Percentiles rank a stretch among this genome's conserved stretches.
Conservation (phyloP, 2,888 invertebrate genomes). For the Epinotia ramella region DNA sequence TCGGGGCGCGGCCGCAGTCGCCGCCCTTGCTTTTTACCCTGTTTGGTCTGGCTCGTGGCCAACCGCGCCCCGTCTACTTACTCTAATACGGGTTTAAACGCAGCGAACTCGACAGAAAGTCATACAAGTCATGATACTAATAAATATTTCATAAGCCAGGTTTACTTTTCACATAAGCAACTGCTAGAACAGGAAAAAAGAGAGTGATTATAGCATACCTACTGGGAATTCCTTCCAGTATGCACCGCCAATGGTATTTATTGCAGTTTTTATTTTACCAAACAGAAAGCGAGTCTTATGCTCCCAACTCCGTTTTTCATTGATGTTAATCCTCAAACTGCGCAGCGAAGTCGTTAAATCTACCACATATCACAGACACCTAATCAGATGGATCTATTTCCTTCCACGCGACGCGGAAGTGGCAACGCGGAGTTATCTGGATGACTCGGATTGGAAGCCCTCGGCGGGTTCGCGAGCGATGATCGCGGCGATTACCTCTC, state of each 20-base stretch:
- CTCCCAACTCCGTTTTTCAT: not conserved
- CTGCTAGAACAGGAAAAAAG: constrained; percentile 17
- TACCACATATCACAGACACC: constrained; percentile 18
- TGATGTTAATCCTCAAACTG: not conserved
- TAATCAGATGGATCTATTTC: constrained; percentile 28
- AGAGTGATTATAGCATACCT: constrained; percentile 11
- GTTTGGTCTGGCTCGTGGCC: constrained; percentile 80
- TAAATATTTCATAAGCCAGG: constrained; percentile 29
- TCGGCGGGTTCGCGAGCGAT: constrained; percentile 50
- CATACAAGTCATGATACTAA: constrained; percentile 30
- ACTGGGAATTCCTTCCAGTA: constrained; percentile 12
- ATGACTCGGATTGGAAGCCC: constrained; percentile 47
- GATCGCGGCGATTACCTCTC: constrained; percentile 69
- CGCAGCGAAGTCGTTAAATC: constrained; percentile 1
- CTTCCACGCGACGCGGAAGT: constrained; percentile 50
- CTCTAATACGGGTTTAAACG: constrained; percentile 47
- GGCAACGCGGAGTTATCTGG: constrained; percentile 50
- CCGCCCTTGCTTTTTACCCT: constrained; percentile 82
- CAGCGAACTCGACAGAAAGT: constrained; percentile 35
- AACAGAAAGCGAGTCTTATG: not conserved
- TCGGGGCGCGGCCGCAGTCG: constrained; percentile 78
- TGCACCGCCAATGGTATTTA: not conserved
- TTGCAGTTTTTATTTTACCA: not conserved
- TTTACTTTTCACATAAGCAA: constrained; percentile 23
- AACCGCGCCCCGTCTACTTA: constrained; percentile 73